Evolutionary conservation across 2,888 invertebrate genomes (phyloP).

Genomic region (Aquatica leii): DNA sequence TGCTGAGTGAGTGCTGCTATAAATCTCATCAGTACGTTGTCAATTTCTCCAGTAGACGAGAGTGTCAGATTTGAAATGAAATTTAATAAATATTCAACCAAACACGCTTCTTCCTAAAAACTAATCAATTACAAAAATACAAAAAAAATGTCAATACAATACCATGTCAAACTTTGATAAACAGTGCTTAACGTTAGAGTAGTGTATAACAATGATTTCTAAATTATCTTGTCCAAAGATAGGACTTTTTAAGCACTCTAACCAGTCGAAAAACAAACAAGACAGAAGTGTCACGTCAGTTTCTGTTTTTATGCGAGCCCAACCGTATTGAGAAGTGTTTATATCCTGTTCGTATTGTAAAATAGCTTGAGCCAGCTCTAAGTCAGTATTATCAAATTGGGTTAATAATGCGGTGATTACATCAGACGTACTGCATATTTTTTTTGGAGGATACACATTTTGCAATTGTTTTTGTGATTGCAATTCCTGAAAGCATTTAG

Average conservation of each 20-base stretch:
- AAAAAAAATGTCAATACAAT: conserved; percentile 34
- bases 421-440: conserved; percentile 30
- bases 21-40: conserved; percentile 70
- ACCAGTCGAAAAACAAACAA: conserved; percentile 77
- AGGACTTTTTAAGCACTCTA: conserved; percentile 76
- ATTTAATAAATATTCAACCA: conserved; percentile 76
- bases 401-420: conserved; percentile 65
- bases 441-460: conserved; percentile 36
- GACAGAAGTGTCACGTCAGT: conserved; percentile 69
- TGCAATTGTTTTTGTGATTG: conserved; percentile 59
- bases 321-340: conserved; percentile 72
- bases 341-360: conserved; percentile 68
- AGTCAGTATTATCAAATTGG: conserved; percentile 67
- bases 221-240: conserved; percentile 73
- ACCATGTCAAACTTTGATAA: conserved; percentile 67
- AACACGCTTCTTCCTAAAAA: conserved; percentile 70
- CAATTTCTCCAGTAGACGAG: conserved; percentile 66
- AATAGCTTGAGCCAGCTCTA: conserved; percentile 64
- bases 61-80: conserved; percentile 74
- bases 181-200: conserved; percentile 69
- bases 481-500: conserved; percentile 64
- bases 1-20: conserved; percentile 75
- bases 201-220: conserved; percentile 70
- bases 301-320: conserved; percentile 72
- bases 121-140: neutral